phyloP scores from a whole-genome alignment of 1,140 invertebrate genomes.

The Elymnias hypermnestra region DNA sequence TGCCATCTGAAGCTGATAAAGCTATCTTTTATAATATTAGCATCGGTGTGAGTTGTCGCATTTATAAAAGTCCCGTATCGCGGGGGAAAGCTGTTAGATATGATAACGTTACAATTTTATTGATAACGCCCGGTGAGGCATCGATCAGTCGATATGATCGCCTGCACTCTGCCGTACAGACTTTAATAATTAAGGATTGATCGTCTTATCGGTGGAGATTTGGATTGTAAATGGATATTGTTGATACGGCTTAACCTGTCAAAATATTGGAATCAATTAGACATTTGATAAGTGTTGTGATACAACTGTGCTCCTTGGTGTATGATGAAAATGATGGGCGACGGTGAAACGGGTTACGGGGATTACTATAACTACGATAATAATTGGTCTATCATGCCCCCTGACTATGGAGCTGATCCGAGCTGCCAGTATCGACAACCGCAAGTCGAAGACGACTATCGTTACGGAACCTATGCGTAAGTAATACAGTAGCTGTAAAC shows the following conservation, averaged over 20 bases:
- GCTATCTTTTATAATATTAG: constrained; percentile 45
- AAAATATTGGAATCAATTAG: constrained; percentile 14
- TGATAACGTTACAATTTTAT: constrained; percentile 71
- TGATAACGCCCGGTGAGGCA: constrained; percentile 61
- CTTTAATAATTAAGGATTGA: constrained; percentile 16
- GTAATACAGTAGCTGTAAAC: too few relatives aligned
- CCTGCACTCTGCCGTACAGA: constrained; percentile 31
- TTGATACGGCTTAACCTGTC: constrained; percentile 16
- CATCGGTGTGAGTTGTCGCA: constrained; percentile 33
- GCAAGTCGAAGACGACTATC: constrained; percentile 76
- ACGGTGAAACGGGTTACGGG: constrained; percentile 64
- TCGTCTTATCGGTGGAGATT: constrained; percentile 27
- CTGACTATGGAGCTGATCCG: constrained; percentile 77
- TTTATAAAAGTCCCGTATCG: constrained; percentile 69
- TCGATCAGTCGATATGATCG: constrained; percentile 67
- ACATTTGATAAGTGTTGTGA: background rate
- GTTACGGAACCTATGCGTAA: constrained; percentile 70
- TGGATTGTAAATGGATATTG: constrained; percentile 20
- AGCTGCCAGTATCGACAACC: constrained; percentile 60
- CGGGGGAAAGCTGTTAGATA: constrained; percentile 72
- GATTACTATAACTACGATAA: constrained; percentile 81
- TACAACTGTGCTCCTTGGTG: constrained; percentile 22
- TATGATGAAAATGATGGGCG: constrained; percentile 74
- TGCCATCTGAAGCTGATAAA: constrained; percentile 54
- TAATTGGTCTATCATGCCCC: constrained; percentile 81